phyloP scores from a whole-genome alignment of 2,888 invertebrate species.

The Limenitis camilla region DNA sequence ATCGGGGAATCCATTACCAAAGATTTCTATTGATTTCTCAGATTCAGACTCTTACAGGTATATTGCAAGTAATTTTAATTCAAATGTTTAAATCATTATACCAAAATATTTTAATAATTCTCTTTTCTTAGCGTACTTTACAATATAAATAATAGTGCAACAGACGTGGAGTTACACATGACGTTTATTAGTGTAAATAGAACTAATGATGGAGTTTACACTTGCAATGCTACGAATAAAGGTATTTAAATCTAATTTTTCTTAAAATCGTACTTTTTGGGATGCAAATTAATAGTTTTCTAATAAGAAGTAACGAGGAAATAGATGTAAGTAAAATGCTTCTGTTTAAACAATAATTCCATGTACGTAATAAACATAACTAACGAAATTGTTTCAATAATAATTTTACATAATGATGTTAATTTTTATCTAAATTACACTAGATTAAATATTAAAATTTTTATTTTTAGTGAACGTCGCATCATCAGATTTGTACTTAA shows the following conservation, averaged over 20 bases:
- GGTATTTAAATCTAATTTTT: constrained; percentile 34
- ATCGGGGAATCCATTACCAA: constrained; percentile 45
- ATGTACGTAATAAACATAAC: no score
- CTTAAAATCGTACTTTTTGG: not conserved
- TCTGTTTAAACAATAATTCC: no score
- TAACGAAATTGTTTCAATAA: no score
- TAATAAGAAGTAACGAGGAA: no score
- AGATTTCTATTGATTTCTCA: constrained; percentile 38
- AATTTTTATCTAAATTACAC: no score
- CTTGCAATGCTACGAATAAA: constrained; percentile 52
- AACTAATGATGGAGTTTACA: constrained; percentile 41
- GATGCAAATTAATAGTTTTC: not conserved
- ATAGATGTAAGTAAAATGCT: no score
- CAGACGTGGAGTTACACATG: constrained; percentile 33
- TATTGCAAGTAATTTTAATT: not conserved
- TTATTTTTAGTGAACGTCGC: not conserved
- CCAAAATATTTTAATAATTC: not conserved
- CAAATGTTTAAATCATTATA: not conserved
- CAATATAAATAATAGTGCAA: constrained; percentile 28
- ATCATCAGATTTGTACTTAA: constrained; percentile 34
- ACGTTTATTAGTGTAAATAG: constrained; percentile 35
- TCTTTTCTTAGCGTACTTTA: constrained; percentile 28
- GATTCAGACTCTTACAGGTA: constrained; percentile 35
- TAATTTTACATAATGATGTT: no score
- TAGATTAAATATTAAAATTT: no score